Evolutionary conservation across 2,113 vertebrate species (phyloP).

Genomic region (Chaetodon auriga): DNA sequence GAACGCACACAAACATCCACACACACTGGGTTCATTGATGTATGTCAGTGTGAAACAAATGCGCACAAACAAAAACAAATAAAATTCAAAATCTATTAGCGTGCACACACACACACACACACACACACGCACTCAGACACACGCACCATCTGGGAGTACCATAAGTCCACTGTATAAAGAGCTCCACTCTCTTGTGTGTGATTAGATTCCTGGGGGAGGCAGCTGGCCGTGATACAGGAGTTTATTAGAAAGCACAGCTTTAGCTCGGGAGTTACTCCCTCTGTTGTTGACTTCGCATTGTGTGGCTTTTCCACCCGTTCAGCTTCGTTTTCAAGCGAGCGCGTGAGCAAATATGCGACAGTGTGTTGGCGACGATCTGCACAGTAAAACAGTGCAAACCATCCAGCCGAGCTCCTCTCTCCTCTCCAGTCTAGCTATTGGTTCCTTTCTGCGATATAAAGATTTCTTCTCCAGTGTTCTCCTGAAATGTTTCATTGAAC

Average conservation of each 20-base stretch:
- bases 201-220: constrained; percentile 45
- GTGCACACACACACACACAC: constrained; percentile 16
- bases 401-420: constrained; percentile 30
- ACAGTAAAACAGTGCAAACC: constrained; percentile 5
- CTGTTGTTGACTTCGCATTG: constrained; percentile 20
- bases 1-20: constrained; percentile 24
- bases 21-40: constrained; percentile 36
- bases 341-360: not conserved
- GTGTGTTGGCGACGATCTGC: constrained; percentile 21
- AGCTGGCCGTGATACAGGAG: constrained; percentile 32
- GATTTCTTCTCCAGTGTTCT: constrained; percentile 9
- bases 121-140: constrained; percentile 31
- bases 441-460: constrained; percentile 39
- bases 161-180: constrained; percentile 58
- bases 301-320: constrained; percentile 17
- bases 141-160: constrained; percentile 59
- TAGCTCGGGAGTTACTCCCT: constrained; percentile 9
- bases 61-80: constrained; percentile 17
- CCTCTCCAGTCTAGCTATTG: constrained; percentile 24
- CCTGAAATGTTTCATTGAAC: constrained; percentile 33
- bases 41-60: constrained; percentile 48
- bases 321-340: constrained; percentile 31
- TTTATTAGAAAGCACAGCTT: constrained; percentile 38
- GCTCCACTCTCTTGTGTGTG: constrained; percentile 35
- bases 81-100: constrained; percentile 12